phyloP scores from a whole-genome alignment of 2,888 invertebrate genomes.

The Drosophila putrida region DNA sequence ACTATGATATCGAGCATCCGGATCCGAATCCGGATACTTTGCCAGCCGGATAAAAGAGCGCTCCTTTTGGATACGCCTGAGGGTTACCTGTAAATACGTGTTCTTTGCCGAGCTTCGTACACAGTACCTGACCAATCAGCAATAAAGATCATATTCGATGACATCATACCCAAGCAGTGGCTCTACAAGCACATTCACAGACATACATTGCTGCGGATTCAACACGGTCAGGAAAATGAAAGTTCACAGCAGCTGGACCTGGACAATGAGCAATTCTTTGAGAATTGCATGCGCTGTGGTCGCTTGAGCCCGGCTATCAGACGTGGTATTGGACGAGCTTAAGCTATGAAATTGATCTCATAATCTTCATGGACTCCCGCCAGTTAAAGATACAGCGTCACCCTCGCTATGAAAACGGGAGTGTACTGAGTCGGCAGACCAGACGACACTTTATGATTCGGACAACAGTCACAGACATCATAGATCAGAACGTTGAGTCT shows the following conservation, averaged over 20 bases:
- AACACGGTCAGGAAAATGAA: constrained; percentile 89
- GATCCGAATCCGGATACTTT: no score
- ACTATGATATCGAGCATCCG: constrained; percentile 86
- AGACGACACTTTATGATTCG: constrained; percentile 87
- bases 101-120: constrained; percentile 89
- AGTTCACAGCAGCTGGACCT: constrained; percentile 85
- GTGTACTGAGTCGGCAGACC: constrained; percentile 88
- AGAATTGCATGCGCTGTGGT: constrained; percentile 89
- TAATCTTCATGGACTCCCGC: constrained; percentile 88
- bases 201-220: constrained; percentile 89
- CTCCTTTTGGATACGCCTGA: constrained; percentile 87
- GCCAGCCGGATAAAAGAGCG: constrained; percentile 81
- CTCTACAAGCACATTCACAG: no score
- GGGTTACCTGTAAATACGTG: constrained; percentile 87
- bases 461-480: constrained; percentile 87
- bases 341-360: constrained; percentile 91
- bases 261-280: constrained; percentile 85
- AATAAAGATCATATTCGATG: constrained; percentile 89
- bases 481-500: constrained; percentile 87
- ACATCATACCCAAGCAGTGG: constrained; percentile 90
- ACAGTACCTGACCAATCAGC: constrained; percentile 89
- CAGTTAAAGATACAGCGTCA: constrained; percentile 88
- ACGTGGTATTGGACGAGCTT: constrained; percentile 94
- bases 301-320: constrained; percentile 88
- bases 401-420: constrained; percentile 88